A percentile compares a stretch with the other conserved stretches of the same genome.
Evolutionary conservation across 2,113 vertebrate species (phyloP).

Genomic region (Fukomys damarensis): DNA sequence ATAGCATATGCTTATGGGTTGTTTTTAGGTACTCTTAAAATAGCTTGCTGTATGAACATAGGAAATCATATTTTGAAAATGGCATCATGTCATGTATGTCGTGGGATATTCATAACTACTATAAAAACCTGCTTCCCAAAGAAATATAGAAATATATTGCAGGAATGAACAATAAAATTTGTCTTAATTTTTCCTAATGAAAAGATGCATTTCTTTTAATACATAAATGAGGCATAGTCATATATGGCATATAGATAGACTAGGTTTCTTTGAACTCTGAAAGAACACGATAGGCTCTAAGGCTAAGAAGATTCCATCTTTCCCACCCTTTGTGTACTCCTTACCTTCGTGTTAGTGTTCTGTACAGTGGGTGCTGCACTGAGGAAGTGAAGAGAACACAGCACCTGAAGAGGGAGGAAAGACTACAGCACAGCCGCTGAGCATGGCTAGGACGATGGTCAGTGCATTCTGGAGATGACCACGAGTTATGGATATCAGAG

Average conservation of each 20-base stretch:
- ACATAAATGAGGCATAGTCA: neutral
- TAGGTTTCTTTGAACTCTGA: neutral
- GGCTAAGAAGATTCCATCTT: neutral
- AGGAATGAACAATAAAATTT: neutral
- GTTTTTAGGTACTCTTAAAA: conserved; percentile 71
- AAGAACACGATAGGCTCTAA: neutral
- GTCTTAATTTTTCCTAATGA: neutral
- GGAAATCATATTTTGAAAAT: conserved; percentile 75
- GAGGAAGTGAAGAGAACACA: neutral
- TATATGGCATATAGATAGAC: too few species aligned
- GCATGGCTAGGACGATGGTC: too few species aligned
- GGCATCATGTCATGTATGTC: conserved; percentile 68
- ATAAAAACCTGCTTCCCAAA: conserved; percentile 67
- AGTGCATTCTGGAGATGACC: neutral
- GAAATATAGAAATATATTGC: neutral
- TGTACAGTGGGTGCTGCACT: neutral
- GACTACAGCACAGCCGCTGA: fast-evolving
- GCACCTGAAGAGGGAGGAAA: neutral
- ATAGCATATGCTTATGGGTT: neutral
- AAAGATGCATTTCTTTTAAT: neutral
- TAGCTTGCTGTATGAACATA: conserved; percentile 60
- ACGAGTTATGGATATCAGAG: fast-evolving
- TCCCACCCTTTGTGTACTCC: neutral
- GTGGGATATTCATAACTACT: conserved; percentile 72
- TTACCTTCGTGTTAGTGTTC: neutral